phyloP scores from a whole-genome alignment of 2,888 invertebrate species.

The Sussaba pulchella region DNA sequence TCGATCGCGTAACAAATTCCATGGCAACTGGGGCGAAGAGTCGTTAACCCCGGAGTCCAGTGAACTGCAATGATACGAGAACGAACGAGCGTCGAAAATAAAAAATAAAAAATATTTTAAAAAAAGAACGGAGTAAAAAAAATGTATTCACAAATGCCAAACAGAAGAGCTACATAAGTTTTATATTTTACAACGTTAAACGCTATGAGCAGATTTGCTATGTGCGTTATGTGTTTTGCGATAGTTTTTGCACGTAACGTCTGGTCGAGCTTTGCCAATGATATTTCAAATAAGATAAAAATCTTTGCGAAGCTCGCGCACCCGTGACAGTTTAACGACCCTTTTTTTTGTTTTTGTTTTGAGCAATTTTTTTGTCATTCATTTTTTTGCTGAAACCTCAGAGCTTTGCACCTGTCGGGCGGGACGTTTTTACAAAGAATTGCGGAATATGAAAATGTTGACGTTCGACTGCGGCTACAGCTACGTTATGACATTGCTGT shows the following conservation, averaged over 20 bases:
- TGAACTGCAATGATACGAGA: conserved; percentile 34
- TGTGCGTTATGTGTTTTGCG: conserved; percentile 17
- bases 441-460: conserved; percentile 15
- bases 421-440: not conserved
- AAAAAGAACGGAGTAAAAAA: conserved; percentile 16
- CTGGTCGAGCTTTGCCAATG: conserved; percentile 31
- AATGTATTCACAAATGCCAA: conserved; percentile 48
- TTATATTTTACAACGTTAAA: conserved; percentile 38
- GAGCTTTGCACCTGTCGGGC: not conserved
- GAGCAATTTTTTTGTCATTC: no score
- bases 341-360: conserved; percentile 13
- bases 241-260: conserved; percentile 25
- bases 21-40: conserved; percentile 5
- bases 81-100: conserved; percentile 12
- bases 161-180: conserved; percentile 32
- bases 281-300: conserved; percentile 58
- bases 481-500: not conserved
- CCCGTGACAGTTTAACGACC: conserved; percentile 34
- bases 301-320: conserved; percentile 36
- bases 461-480: not conserved
- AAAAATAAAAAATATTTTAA: no score
- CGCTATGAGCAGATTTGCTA: not conserved
- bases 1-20: conserved; percentile 32
- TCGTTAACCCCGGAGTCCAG: conserved; percentile 35
- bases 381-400: no score